Percentiles rank a stretch among this genome's conserved stretches.
phyloP scores from a whole-genome alignment of 2,113 vertebrate genomes.

The Stigmatopora argus region DNA sequence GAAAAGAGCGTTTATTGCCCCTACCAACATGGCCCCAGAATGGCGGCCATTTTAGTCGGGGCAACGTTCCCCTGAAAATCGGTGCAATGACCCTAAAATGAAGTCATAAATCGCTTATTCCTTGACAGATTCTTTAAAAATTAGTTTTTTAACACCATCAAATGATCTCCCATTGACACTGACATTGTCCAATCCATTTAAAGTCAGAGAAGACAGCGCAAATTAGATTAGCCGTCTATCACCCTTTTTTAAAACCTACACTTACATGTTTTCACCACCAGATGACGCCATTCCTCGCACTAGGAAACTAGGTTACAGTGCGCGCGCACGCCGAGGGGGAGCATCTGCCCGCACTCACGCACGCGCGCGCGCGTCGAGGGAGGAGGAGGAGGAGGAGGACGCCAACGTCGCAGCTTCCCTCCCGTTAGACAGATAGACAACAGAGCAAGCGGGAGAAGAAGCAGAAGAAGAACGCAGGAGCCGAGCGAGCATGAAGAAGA shows the following conservation, averaged over 20 bases:
- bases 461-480: constrained; percentile 1
- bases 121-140: no score
- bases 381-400: constrained; percentile 10
- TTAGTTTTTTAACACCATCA: no score
- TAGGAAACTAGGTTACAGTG: constrained; percentile 9
- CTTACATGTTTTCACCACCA: neutral
- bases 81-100: no score
- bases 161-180: no score
- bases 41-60: no score
- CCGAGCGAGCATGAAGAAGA: constrained; percentile 78
- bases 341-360: constrained; percentile 35
- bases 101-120: no score
- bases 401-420: constrained; percentile 27
- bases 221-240: no score
- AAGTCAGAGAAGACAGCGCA: no score
- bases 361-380: constrained; percentile 11
- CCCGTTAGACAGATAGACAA: constrained; percentile 26
- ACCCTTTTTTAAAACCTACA: neutral
- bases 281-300: neutral
- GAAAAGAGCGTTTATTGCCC: no score
- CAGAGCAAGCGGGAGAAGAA: constrained; percentile 7
- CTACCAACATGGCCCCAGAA: no score
- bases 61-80: no score
- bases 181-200: no score
- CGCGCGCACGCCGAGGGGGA: constrained; percentile 19